A percentile compares a stretch with the other conserved stretches of the same genome.
Evolutionary conservation across 1,140 invertebrate genomes (phyloP).

Genomic region (Lepidurus packardi): DNA sequence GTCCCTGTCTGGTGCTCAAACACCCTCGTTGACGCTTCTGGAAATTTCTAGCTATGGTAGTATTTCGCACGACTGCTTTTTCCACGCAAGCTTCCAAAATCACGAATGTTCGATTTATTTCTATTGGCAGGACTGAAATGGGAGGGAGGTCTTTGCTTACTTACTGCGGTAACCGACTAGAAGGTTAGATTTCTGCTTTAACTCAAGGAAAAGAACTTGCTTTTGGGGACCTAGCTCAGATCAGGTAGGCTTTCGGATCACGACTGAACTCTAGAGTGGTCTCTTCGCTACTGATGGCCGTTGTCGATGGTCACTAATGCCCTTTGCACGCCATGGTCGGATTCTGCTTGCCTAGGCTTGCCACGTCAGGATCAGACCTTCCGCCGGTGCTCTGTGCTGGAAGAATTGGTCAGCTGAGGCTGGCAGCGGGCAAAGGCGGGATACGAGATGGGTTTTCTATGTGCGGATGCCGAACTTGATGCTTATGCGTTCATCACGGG

Average conservation of each 20-base stretch:
- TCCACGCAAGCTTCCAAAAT: too few species aligned
- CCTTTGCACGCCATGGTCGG: not conserved
- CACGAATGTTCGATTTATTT: not conserved
- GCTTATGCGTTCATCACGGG: too few species aligned
- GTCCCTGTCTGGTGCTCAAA: not conserved
- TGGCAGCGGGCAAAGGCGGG: not conserved
- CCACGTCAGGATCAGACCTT: slow-evolving; percentile 13
- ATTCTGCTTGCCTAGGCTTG: not conserved
- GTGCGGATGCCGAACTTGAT: not conserved
- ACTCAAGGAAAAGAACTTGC: not conserved
- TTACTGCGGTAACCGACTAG: not conserved
- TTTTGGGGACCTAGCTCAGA: not conserved
- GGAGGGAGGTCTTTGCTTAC: not conserved
- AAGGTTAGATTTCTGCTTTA: not conserved
- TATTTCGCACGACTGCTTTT: not conserved
- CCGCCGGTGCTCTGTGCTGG: not conserved
- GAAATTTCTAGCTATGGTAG: not conserved
- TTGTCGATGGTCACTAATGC: slow-evolving; percentile 17
- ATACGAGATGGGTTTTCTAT: not conserved
- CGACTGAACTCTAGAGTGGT: not conserved
- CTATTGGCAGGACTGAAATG: not conserved
- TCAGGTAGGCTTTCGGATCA: not conserved
- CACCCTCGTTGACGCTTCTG: not conserved
- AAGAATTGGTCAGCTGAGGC: slow-evolving; percentile 10
- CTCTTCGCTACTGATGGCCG: slow-evolving; percentile 5